Conservation (phyloP, 1,140 invertebrate genomes). For the Myzus persicae region DNA sequence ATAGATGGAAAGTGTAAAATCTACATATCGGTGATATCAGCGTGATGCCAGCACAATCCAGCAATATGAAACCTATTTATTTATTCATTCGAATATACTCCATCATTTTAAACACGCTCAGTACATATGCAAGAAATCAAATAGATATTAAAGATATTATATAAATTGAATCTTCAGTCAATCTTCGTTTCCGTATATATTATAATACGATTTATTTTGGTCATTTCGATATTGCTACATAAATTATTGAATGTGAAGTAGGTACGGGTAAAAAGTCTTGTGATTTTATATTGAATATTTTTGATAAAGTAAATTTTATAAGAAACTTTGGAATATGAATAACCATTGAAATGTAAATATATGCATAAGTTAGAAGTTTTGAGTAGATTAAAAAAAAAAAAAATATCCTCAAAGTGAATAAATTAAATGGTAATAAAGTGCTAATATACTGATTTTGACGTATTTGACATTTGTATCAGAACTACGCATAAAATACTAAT, state of each 20-base stretch:
- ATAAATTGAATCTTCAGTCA: neutral
- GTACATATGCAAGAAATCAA: neutral
- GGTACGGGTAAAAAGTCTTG: neutral
- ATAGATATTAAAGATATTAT: neutral
- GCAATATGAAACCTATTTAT: neutral
- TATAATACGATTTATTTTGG: neutral
- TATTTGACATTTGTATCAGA: neutral
- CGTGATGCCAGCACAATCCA: neutral
- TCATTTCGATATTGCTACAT: neutral
- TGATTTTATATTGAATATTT: neutral
- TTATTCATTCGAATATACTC: neutral
- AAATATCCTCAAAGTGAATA: neutral
- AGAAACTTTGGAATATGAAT: neutral
- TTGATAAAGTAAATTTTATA: neutral
- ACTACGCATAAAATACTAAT: neutral
- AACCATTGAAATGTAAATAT: neutral
- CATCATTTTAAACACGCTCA: neutral
- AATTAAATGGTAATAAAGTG: slow-evolving; percentile 10
- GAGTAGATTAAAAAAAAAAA: neutral
- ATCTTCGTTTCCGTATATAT: neutral
- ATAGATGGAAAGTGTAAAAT: neutral
- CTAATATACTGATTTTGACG: neutral
- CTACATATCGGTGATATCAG: neutral
- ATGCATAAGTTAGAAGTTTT: neutral
- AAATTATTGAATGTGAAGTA: neutral